phyloP scores from a whole-genome alignment of 2,888 invertebrate genomes.

The Noctua comes region DNA sequence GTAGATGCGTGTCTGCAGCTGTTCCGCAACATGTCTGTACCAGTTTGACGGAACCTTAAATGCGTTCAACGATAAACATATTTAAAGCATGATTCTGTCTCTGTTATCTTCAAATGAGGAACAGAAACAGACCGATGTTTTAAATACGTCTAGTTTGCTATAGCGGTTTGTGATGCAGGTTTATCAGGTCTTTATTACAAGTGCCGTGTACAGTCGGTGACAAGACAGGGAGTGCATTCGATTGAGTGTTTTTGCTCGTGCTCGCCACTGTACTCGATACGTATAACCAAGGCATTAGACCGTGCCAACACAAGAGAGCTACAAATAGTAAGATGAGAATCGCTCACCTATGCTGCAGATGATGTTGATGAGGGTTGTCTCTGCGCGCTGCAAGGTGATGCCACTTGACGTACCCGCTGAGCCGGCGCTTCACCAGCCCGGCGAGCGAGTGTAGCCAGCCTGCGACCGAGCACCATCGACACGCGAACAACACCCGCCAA shows the following conservation, averaged over 20 bases:
- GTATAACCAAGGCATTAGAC: background rate
- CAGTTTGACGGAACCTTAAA: background rate
- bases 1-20: too few relatives aligned
- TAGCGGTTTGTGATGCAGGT: background rate
- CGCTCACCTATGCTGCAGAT: slow-evolving; percentile 75
- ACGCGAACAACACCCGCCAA: slow-evolving; percentile 60
- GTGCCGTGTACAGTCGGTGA: background rate
- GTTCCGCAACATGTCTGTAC: too few relatives aligned
- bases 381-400: slow-evolving; percentile 91
- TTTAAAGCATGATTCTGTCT: background rate
- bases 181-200: background rate
- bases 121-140: background rate
- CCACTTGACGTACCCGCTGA: slow-evolving; percentile 95
- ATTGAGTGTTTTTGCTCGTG: background rate
- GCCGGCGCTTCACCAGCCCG: slow-evolving; percentile 94
- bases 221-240: background rate
- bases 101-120: background rate
- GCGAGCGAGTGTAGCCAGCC: slow-evolving; percentile 93
- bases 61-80: background rate
- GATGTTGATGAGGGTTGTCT: slow-evolving; percentile 71
- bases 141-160: background rate
- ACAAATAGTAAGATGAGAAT: background rate
- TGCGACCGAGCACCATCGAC: slow-evolving; percentile 74
- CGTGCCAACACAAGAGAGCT: background rate
- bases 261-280: background rate